Base-by-base conservation (phyloP, 2,797 vertebrate genomes). In the Hirundo rustica region DNA sequence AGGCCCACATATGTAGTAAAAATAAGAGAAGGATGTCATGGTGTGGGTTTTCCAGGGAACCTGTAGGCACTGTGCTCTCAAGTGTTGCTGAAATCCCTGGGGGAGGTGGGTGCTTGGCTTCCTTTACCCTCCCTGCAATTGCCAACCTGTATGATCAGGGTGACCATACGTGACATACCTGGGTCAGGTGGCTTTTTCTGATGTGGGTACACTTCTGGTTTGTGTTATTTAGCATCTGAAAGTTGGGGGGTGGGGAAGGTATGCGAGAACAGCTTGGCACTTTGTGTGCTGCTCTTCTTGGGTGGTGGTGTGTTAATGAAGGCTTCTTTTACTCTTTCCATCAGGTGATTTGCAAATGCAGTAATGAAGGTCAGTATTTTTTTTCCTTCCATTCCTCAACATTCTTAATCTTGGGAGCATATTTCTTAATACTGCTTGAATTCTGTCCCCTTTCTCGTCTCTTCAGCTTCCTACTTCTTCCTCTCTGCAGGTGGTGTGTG, bases 261-360 rank as follows among this genome's bases (percentile, higher is more conserved):
- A 2, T 57, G 18, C 11, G 12, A 5, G 36, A 68, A 29, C 14
- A 14, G 13, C 22, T 72, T 12, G 3, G 34, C 3, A 2, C 30
- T 89, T 45, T 13, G 25, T 32, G 13, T 36, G 2, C 16, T 60
- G 58, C 36, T 32, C 23, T 42, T 62, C 34, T 70, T 32, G 20
- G 11, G 23, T 40, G 21, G 5, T 23, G 21, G 8, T 55, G 15
- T 60, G 15, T 30, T 95, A 67, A 88, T 1, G 25, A 60, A 89
- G 25, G 26, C 32, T 89, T 77, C 15, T 23, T 75, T 85, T 88
- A 15, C 29, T 81, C 65, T 85, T 95, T 85, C 36, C 53, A 38
- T 85, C 95, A 98, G 98, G 86, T 97, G 47, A 96, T 98, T 96
- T 96, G 95, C 93, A 97, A 65, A 61, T 96, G 74, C 38, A 97